These are phyloP conservation scores for Ctenicera cuprea DNA, from an alignment of 2,888 invertebrate species.

Conservation along the genomic window DNA sequence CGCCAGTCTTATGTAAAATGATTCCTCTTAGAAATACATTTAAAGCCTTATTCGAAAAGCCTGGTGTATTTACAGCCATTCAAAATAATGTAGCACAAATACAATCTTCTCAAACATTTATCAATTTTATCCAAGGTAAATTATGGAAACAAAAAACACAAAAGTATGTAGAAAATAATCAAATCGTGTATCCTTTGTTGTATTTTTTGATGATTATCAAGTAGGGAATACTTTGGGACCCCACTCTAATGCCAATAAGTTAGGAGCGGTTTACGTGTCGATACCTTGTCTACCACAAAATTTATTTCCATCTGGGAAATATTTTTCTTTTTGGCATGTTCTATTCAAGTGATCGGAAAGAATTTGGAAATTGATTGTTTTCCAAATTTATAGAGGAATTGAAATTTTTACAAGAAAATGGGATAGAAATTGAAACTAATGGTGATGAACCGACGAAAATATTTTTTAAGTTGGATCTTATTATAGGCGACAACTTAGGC, in stretches of 20 bases:
- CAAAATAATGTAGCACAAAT: constrained; percentile 44
- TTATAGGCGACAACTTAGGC: constrained; percentile 62
- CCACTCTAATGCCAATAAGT: neutral
- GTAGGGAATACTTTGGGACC: neutral
- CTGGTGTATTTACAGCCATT: constrained; percentile 52
- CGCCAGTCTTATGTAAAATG: neutral
- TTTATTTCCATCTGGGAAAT: neutral
- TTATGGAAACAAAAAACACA: neutral
- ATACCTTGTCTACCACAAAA: neutral
- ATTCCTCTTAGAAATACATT: neutral
- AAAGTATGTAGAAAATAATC: neutral
- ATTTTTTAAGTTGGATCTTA: constrained; percentile 53
- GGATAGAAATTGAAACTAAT: neutral
- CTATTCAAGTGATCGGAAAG: constrained; percentile 58
- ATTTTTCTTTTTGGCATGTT: constrained; percentile 57
- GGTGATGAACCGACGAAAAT: neutral
- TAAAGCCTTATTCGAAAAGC: neutral
- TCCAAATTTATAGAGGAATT: constrained; percentile 57
- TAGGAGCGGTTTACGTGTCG: neutral
- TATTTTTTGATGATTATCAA: constrained; percentile 2
- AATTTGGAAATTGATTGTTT: constrained; percentile 59
- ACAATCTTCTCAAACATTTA: neutral
- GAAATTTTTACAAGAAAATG: constrained; percentile 54
- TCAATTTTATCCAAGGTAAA: constrained; percentile 1
- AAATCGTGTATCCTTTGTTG: neutral